phyloP scores from a whole-genome alignment of 1,140 invertebrate species.

The Drosophila prosaltans region DNA sequence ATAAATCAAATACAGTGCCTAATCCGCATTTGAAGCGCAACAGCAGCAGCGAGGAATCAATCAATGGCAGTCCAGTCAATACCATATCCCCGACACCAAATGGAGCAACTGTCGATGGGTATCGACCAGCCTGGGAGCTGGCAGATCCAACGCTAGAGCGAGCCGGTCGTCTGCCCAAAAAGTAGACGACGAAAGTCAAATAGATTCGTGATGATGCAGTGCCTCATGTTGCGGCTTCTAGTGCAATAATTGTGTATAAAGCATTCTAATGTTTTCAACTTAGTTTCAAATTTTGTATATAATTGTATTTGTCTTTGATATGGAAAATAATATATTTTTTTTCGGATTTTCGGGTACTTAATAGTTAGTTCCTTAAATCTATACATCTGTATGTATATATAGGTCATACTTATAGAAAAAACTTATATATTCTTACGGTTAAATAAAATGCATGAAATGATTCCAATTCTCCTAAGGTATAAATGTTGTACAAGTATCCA shows the following conservation, averaged over 20 bases:
- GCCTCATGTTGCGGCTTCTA: constrained; percentile 6
- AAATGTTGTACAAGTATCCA: no score
- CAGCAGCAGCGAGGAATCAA: background rate
- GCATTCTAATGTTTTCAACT: background rate
- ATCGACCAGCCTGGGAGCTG: constrained; percentile 92
- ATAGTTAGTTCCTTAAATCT: background rate
- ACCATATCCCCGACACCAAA: constrained; percentile 64
- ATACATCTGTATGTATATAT: background rate
- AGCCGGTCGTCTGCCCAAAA: constrained; percentile 85
- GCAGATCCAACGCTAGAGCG: constrained; percentile 88
- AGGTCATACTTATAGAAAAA: background rate
- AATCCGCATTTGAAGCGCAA: constrained; percentile 88
- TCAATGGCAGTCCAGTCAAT: constrained; percentile 66
- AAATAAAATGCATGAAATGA: background rate
- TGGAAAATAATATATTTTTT: background rate
- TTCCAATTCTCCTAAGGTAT: no score
- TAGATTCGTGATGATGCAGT: constrained; percentile 2
- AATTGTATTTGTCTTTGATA: background rate
- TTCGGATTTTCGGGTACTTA: constrained; percentile 6
- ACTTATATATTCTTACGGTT: background rate
- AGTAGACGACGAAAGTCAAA: constrained; percentile 21
- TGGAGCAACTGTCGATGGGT: constrained; percentile 80
- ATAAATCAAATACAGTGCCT: constrained; percentile 89
- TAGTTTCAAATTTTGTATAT: constrained; percentile 7
- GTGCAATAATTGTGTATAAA: constrained; percentile 29